Evolutionary conservation across 2,888 invertebrate genomes (phyloP).

Genomic region (Notodonta ziczac): DNA sequence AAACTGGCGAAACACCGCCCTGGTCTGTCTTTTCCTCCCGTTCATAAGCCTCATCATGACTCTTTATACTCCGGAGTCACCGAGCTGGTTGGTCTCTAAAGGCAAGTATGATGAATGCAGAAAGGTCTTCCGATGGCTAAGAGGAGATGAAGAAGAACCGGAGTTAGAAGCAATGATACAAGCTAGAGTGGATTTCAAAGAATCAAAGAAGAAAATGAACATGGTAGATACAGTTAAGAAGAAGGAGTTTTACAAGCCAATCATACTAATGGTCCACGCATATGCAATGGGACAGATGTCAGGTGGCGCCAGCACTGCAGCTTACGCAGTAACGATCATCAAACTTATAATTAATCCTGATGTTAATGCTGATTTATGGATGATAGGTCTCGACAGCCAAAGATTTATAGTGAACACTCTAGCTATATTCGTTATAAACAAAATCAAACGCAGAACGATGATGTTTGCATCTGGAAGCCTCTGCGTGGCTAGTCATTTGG

Average conservation of each 20-base stretch:
- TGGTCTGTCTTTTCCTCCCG: constrained; percentile 62
- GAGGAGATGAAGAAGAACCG: constrained; percentile 57
- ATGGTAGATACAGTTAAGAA: constrained; percentile 27
- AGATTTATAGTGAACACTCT: constrained; percentile 37
- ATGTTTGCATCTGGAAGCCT: constrained; percentile 49
- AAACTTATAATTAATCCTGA: constrained; percentile 28
- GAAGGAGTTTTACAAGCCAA: constrained; percentile 47
- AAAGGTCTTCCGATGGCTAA: constrained; percentile 75
- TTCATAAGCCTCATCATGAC: constrained; percentile 52
- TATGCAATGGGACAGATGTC: constrained; percentile 41
- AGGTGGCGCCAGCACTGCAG: constrained; percentile 42
- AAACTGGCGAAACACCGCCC: constrained; percentile 73
- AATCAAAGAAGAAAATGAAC: constrained; percentile 13
- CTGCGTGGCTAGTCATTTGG: constrained; percentile 48
- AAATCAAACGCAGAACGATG: constrained; percentile 47
- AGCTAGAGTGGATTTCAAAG: constrained; percentile 18
- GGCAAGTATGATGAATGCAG: constrained; percentile 74
- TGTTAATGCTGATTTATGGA: constrained; percentile 29
- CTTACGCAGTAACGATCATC: constrained; percentile 38
- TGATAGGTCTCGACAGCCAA: constrained; percentile 19
- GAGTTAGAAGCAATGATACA: constrained; percentile 47
- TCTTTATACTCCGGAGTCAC: constrained; percentile 77
- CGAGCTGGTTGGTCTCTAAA: constrained; percentile 47
- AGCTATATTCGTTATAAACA: constrained; percentile 40
- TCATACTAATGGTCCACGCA: constrained; percentile 45